Base-by-base conservation (phyloP, 2,888 invertebrate species). In the Stegophylla sp. region DNA sequence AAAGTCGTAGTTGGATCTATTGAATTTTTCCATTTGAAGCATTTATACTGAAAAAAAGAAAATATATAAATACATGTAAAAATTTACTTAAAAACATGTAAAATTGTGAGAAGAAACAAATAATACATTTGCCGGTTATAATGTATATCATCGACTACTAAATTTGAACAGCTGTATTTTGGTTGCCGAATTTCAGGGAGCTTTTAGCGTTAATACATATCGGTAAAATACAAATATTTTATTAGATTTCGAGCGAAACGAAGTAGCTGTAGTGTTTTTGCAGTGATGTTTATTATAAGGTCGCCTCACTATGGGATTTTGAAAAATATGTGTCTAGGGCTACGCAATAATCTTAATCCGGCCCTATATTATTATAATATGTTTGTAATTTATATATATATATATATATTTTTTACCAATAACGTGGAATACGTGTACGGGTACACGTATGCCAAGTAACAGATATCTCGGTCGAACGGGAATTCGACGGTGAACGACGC, bases 401-500 rank as follows among this genome's bases (percentile, higher is more conserved):
- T n/a, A n/a, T n/a, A n/a, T n/a, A n/a, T n/a, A n/a, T n/a, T 69
- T 84, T 86, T 87, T 84, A 92, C 92, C 91, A 92, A 88, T 85
- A 94, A 88, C 86, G 90, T 90, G 23, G 93, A 91, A 86, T 93
- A 95, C 0, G 94, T 93, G 86, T 93, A 95, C 0, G 95, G 95
- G 86, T 92, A 95, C 87, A 95, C 94, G 86, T 95, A 95, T 3
- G 95, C 94, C 82, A 95, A 86, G 86, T 95, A 95, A 86, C 93
- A 93, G 73, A 94, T 90, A 85, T 95, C 95, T 83, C 91, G 89
- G 73, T 88, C 87, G 86, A 94, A 91, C 7, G 90, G 91, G 86
- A 95, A 95, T 69, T 88, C 90, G 48, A 95, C 88, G 84, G 91
- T 92, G 87, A 95, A 95, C 4, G 93, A 91, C 56, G 93, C 91